Evolutionary conservation across 30 jellyfish, hydroid and myxozoan species (phyloP).

Genomic region (Turritopsis dohrnii): DNA sequence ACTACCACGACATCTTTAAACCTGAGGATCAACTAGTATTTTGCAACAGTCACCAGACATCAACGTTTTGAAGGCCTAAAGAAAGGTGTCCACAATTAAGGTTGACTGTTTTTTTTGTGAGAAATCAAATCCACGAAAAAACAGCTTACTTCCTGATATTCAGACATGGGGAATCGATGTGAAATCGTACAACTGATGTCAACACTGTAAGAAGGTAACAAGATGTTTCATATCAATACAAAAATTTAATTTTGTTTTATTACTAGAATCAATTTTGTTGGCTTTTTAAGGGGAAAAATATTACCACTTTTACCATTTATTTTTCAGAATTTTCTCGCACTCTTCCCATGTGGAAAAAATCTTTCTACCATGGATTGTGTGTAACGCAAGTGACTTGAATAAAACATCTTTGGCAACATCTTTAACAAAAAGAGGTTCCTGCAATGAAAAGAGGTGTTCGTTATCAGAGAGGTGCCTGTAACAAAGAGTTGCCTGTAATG

Average conservation of each 20-base stretch:
- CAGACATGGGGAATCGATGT: conserved; percentile 38
- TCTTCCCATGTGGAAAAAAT: conserved; percentile 46
- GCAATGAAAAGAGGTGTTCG: background rate
- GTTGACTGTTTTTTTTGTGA: background rate
- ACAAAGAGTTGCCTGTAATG: background rate
- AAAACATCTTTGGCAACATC: conserved; percentile 36
- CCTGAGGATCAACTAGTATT: conserved; percentile 14
- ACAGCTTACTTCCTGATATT: conserved; percentile 40
- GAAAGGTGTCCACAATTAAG: background rate
- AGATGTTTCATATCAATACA: background rate
- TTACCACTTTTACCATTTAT: background rate
- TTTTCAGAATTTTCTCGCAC: conserved; percentile 27
- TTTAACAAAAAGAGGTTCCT: conserved; percentile 41
- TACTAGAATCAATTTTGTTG: background rate
- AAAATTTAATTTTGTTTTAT: no score
- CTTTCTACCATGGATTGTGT: conserved; percentile 51
- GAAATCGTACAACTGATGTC: conserved; percentile 41
- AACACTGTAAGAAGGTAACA: conserved; percentile 8
- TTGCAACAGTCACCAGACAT: conserved; percentile 22
- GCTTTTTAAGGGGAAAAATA: background rate
- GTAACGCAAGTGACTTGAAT: conserved; percentile 37
- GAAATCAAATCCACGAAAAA: background rate
- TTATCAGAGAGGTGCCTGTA: no score
- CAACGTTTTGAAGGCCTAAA: conserved; percentile 23
- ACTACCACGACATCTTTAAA: no score